phyloP scores from a whole-genome alignment of 2,113 vertebrate species.

The Nerophis ophidion region DNA sequence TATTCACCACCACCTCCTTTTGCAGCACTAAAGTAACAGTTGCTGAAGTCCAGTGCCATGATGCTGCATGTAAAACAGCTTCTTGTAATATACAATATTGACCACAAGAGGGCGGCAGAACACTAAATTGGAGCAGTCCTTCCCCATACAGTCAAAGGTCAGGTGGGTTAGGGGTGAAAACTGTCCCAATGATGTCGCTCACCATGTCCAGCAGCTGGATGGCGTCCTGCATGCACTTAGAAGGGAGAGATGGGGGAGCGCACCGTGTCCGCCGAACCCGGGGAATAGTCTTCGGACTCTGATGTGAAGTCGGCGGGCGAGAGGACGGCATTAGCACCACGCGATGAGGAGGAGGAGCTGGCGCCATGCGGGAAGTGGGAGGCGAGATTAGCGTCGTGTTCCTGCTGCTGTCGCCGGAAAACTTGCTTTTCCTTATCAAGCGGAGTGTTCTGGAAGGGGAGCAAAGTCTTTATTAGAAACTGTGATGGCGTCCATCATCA shows the following conservation, averaged over 20 bases:
- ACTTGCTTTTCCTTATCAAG: conserved; percentile 99
- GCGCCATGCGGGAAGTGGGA: conserved; percentile 65
- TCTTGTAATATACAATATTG: conserved; percentile 14
- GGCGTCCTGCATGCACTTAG: conserved; percentile 61
- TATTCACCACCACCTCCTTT: not conserved
- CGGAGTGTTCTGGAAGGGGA: conserved; percentile 92
- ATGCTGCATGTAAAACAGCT: not conserved
- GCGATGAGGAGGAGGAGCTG: conserved; percentile 9
- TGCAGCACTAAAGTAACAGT: not conserved
- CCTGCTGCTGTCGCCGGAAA: conserved; percentile 89
- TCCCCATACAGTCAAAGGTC: conserved; percentile 6
- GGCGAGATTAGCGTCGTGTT: conserved; percentile 85
- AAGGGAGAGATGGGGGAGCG: conserved; percentile 93
- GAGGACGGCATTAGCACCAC: conserved; percentile 49
- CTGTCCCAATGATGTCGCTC: not conserved
- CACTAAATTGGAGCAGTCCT: conserved; percentile 15
- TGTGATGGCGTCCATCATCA: conserved; percentile 2
- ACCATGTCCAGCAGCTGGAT: not conserved
- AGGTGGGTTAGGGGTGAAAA: not conserved
- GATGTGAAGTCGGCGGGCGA: conserved; percentile 82
- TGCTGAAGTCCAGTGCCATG: not conserved
- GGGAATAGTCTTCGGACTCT: conserved; percentile 91
- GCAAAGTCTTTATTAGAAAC: conserved; percentile 13
- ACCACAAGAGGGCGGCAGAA: conserved; percentile 42
- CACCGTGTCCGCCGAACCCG: conserved; percentile 88